phyloP scores from a whole-genome alignment of 2,888 invertebrate genomes.

The Neocrepidodera transversa region DNA sequence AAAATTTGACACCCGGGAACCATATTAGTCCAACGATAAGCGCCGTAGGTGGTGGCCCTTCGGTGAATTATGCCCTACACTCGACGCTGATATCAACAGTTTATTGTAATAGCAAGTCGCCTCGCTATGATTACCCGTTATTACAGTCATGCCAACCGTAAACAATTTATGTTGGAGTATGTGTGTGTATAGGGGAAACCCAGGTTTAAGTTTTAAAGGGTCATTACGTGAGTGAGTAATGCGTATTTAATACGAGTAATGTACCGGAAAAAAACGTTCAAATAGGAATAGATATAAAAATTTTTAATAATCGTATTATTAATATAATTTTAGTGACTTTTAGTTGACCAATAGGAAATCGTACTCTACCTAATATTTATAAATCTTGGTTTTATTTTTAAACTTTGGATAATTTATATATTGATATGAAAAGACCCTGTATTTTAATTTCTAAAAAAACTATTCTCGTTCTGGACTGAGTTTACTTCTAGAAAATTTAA shows the following conservation, averaged over 20 bases:
- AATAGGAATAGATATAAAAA: too few species aligned
- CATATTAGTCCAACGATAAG: slow-evolving; percentile 13
- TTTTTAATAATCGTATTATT: too few species aligned
- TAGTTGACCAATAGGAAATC: too few species aligned
- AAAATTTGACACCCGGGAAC: slow-evolving; percentile 25
- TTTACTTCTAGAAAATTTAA: too few species aligned
- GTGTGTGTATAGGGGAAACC: not conserved
- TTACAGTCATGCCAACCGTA: slow-evolving; percentile 6
- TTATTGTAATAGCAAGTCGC: slow-evolving; percentile 31
- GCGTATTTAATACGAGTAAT: not conserved
- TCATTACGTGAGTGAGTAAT: not conserved
- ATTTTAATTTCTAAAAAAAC: too few species aligned
- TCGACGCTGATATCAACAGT: slow-evolving; percentile 32
- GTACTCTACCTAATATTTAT: too few species aligned
- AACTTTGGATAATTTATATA: too few species aligned
- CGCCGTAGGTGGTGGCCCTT: slow-evolving; percentile 7
- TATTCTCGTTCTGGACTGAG: too few species aligned
- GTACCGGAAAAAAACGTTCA: too few species aligned
- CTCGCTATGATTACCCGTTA: slow-evolving; percentile 18
- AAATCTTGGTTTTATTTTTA: too few species aligned
- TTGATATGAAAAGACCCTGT: too few species aligned
- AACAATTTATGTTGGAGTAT: slow-evolving; percentile 18
- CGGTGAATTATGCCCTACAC: slow-evolving; percentile 21
- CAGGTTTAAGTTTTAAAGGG: not conserved
- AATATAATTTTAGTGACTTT: too few species aligned